Conservation (phyloP, 2,113 vertebrate species). For the Zingel zingel region DNA sequence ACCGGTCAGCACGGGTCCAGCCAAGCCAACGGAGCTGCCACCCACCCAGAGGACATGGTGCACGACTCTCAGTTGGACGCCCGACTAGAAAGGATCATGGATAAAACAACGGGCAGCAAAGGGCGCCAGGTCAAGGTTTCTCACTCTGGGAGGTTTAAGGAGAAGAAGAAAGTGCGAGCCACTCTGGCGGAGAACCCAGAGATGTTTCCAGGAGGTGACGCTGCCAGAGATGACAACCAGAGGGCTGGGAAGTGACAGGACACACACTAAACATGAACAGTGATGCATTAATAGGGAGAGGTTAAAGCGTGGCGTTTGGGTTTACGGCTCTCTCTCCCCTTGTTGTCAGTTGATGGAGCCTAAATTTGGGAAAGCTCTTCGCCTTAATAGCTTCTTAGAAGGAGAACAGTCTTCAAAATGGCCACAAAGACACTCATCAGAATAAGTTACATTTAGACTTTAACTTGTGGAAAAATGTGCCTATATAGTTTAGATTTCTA, state of each 20-base stretch:
- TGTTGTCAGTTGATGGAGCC: neutral
- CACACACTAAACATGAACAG: neutral
- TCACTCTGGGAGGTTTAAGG: conserved; percentile 93
- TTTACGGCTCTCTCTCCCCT: neutral
- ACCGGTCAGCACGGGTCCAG: neutral
- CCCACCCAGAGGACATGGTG: neutral
- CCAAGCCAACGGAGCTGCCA: neutral
- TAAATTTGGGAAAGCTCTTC: neutral
- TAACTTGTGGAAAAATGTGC: too few species aligned
- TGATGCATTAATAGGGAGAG: neutral
- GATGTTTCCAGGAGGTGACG: conserved; percentile 77
- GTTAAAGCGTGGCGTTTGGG: neutral
- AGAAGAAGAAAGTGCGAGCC: conserved; percentile 91
- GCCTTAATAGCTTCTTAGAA: neutral
- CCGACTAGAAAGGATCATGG: conserved; percentile 92
- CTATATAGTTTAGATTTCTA: neutral
- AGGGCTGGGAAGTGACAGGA: conserved; percentile 34
- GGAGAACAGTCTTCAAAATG: neutral
- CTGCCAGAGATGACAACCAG: conserved; percentile 55
- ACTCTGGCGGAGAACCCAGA: conserved; percentile 87
- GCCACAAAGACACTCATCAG: neutral
- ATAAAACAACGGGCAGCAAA: conserved; percentile 86
- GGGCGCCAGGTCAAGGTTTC: conserved; percentile 95
- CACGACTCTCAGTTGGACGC: conserved; percentile 78
- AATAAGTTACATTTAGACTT: neutral